Conservation (phyloP, 2,113 vertebrate genomes). For the Lycocorax pyrrhopterus region DNA sequence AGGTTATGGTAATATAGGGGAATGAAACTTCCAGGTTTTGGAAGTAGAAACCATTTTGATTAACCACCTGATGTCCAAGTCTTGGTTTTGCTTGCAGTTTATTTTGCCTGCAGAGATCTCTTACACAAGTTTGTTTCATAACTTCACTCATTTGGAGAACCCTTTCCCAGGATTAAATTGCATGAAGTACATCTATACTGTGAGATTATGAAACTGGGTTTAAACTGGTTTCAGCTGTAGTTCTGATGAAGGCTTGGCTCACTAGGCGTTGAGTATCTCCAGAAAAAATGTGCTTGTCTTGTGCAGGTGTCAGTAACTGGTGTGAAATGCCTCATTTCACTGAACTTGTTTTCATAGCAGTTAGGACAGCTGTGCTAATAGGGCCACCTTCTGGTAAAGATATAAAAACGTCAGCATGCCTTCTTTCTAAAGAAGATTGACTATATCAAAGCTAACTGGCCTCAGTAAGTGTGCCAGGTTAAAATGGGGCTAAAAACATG, state of each 20-base stretch:
- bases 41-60: neutral
- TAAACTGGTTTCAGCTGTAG: neutral
- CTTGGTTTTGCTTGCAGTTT: neutral
- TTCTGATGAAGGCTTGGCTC: neutral
- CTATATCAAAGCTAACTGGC: neutral
- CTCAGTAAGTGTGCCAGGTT: neutral
- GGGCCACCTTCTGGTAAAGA: conserved; percentile 45
- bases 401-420: neutral
- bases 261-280: neutral
- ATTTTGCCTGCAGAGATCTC: neutral
- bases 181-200: neutral
- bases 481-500: neutral
- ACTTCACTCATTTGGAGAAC: neutral
- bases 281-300: neutral
- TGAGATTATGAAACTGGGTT: neutral
- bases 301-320: neutral
- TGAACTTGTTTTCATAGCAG: neutral
- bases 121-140: neutral
- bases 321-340: neutral
- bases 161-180: neutral
- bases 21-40: neutral
- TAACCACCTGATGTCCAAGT: neutral
- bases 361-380: neutral
- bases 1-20: neutral
- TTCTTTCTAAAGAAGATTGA: neutral